Conservation (phyloP, 2,797 vertebrate species). For the Babyrousa celebensis region DNA sequence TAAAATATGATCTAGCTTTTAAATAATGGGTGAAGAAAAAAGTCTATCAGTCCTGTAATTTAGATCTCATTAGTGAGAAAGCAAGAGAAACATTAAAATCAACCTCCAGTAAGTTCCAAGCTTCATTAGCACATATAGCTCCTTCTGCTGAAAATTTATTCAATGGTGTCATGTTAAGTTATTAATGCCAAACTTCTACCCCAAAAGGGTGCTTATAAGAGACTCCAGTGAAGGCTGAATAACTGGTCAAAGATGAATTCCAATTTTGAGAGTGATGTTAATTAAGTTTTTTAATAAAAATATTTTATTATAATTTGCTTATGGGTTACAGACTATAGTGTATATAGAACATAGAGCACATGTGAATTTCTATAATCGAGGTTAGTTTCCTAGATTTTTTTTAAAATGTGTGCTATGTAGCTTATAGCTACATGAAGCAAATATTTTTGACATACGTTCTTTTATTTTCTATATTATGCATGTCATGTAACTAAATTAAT, state of each 20-base stretch:
- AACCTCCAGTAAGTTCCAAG: constrained; percentile 36
- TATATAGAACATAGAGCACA: not conserved
- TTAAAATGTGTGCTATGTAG: not conserved
- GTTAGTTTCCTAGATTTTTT: constrained; percentile 17
- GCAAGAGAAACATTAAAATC: constrained; percentile 78
- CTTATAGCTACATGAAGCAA: constrained; percentile 17
- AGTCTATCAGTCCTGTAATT: constrained; percentile 65
- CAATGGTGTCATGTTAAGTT: constrained; percentile 58
- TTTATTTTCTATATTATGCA: constrained; percentile 57
- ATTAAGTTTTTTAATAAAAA: constrained; percentile 65
- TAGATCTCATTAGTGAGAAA: constrained; percentile 76
- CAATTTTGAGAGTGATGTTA: constrained; percentile 64
- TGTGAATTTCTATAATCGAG: constrained; percentile 8
- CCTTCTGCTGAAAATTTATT: constrained; percentile 65
- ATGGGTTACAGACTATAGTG: not conserved
- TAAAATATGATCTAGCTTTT: constrained; percentile 74
- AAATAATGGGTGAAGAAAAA: constrained; percentile 64
- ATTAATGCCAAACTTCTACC: constrained; percentile 63
- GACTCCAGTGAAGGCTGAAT: not conserved
- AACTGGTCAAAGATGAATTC: constrained; percentile 61
- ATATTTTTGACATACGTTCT: constrained; percentile 36
- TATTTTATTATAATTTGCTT: constrained; percentile 48
- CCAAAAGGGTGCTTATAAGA: constrained; percentile 26
- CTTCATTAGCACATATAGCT: constrained; percentile 64
- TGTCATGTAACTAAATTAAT: constrained; percentile 38